Conservation (phyloP, 2,888 invertebrate genomes). For the Drosophila lutescens region DNA sequence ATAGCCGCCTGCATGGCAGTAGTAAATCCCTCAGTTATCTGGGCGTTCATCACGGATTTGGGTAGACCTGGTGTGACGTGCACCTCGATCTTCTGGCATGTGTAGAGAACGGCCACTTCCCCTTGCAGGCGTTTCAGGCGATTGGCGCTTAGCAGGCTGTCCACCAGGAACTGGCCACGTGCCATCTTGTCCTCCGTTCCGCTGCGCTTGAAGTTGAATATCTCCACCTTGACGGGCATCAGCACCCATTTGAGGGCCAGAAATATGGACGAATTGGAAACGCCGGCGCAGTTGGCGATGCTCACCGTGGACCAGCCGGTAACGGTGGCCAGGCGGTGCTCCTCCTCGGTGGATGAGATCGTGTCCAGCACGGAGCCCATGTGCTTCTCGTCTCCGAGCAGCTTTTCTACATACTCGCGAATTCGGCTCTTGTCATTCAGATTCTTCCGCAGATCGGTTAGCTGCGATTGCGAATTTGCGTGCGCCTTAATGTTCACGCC, state of each 20-base stretch:
- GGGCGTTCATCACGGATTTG: background rate
- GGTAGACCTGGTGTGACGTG: conserved; percentile 25
- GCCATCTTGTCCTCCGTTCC: background rate
- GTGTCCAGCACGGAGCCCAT: conserved; percentile 32
- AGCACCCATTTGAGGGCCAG: conserved; percentile 38
- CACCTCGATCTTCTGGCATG: conserved; percentile 17
- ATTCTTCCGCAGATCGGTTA: conserved; percentile 18
- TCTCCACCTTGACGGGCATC: conserved; percentile 28
- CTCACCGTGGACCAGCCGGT: conserved; percentile 53
- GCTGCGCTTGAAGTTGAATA: conserved; percentile 41
- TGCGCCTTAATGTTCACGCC: conserved; percentile 15
- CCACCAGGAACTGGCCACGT: conserved; percentile 33
- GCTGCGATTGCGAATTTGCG: background rate
- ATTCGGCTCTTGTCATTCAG: background rate
- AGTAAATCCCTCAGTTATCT: background rate
- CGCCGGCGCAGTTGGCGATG: conserved; percentile 26
- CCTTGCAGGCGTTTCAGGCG: conserved; percentile 38
- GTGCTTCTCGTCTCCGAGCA: conserved; percentile 5
- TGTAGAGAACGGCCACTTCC: conserved; percentile 24
- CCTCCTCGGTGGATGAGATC: conserved; percentile 3
- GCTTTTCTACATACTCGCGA: conserved; percentile 5
- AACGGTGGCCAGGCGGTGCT: conserved; percentile 7
- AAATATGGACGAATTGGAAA: conserved; percentile 31
- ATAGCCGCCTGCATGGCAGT: conserved; percentile 8
- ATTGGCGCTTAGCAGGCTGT: conserved; percentile 48